These are phyloP conservation scores for Andrena praecox DNA, from an alignment of 2,888 invertebrate genomes.

Conservation along the genomic window DNA sequence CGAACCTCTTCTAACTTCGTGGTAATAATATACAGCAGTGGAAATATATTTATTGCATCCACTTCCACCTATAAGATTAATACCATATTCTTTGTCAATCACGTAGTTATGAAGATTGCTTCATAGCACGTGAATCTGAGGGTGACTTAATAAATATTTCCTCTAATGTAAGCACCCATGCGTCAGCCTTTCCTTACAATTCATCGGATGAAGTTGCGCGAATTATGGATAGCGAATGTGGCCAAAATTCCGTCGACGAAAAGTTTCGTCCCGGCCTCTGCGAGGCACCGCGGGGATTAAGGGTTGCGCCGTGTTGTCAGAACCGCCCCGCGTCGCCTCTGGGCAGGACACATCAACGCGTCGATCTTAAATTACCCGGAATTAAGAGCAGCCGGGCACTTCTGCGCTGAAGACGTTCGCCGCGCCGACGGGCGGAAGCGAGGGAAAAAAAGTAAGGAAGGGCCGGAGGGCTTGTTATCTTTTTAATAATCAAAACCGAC, in stretches of 20 bases:
- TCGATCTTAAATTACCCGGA: conserved; percentile 73
- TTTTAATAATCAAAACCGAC: conserved; percentile 83
- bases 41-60: too few relatives aligned
- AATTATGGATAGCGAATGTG: not conserved
- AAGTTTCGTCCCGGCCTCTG: not conserved
- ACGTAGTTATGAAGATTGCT: too few relatives aligned
- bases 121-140: too few relatives aligned
- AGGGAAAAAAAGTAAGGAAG: conserved; percentile 77
- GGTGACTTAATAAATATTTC: too few relatives aligned
- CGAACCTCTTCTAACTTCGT: too few relatives aligned
- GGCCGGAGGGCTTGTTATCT: conserved; percentile 80
- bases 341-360: conserved; percentile 71
- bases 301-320: conserved; percentile 47
- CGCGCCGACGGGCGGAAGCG: conserved; percentile 60
- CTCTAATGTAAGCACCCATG: too few relatives aligned
- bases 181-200: too few relatives aligned
- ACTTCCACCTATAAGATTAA: too few relatives aligned
- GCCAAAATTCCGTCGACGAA: not conserved
- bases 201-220: too few relatives aligned
- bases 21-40: too few relatives aligned
- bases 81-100: too few relatives aligned
- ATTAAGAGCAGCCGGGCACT: conserved; percentile 70
- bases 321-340: conserved; percentile 58
- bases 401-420: conserved; percentile 65
- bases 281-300: not conserved